Base-by-base conservation (phyloP, 2,888 invertebrate genomes). In the Eurytoma californica region DNA sequence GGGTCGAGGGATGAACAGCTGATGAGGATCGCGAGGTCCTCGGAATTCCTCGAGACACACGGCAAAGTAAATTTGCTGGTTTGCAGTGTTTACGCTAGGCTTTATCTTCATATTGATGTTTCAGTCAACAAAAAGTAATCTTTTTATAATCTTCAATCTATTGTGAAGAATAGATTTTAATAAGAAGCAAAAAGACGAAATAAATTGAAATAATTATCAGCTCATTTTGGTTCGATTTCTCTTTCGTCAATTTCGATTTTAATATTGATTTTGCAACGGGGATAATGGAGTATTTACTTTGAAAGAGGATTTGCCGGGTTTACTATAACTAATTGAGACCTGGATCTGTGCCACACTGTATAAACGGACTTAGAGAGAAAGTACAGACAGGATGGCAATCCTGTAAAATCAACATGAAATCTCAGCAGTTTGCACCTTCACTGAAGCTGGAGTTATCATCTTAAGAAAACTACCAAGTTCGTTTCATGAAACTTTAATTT, bases 311-410 rank as follows among this genome's bases (percentile, higher is more conserved):
- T 68, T 61, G 68, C 60, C 9, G 51, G 76, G 69, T 63, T 61
- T 63, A 61, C 55, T 55, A 18, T 14, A 69, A 76, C 69, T 76
- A 76, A 76, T 76, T 76, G 68, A 69, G 69, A 76, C 20, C 68
- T 63, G 47, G 51, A 57, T 73, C 57, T 24, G 53, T 53, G 57
- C 30, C 57, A 20, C 30, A 39, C 58, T 61, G 57, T 39, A 39
- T 51, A 72, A 55, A 63, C 51, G 58, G 66, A 63, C 58, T 77
- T 77, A 60, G 53, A 28, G 24, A 2, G 16, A 63, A 69, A 68
- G 51, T 72, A 78, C 60, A 72, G 67, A 67, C 72, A 51, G 69
- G 77, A 60, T 53, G 39, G 77, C 66, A 77, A 77, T 77, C 53
- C 67, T 53, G 55, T 65, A 72, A 61, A 69, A 70, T 60, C 69